phyloP scores from a whole-genome alignment of 2,797 vertebrate species.

The Rhyacichthys aspro region DNA sequence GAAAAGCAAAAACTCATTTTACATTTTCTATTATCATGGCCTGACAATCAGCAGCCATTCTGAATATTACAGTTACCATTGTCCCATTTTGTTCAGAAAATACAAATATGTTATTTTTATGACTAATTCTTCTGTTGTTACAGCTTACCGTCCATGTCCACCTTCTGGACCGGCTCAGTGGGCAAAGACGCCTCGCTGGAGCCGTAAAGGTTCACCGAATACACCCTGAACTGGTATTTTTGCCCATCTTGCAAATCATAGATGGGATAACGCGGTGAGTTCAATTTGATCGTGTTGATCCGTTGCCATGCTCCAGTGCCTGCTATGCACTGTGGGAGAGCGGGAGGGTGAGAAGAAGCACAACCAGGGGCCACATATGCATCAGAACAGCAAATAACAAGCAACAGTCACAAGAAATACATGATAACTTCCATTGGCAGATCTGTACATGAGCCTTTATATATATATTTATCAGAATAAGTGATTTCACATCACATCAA shows the following conservation, averaged over 20 bases:
- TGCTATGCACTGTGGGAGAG: slow-evolving; percentile 78
- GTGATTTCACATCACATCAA: too few species aligned
- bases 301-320: slow-evolving; percentile 90
- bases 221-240: slow-evolving; percentile 89
- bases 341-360: slow-evolving; percentile 15
- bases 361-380: slow-evolving; percentile 20
- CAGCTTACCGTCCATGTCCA: slow-evolving; percentile 86
- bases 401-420: neutral
- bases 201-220: slow-evolving; percentile 88
- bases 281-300: slow-evolving; percentile 87
- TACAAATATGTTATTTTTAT: neutral
- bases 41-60: too few species aligned
- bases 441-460: neutral
- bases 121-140: neutral
- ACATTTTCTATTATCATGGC: too few species aligned
- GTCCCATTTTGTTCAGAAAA: too few species aligned
- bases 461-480: too few species aligned
- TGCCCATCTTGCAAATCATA: slow-evolving; percentile 93
- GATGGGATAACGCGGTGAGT: slow-evolving; percentile 91
- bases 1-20: too few species aligned
- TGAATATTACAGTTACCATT: too few species aligned
- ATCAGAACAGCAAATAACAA: slow-evolving; percentile 27
- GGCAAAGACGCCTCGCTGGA: slow-evolving; percentile 89
- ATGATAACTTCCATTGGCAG: neutral
- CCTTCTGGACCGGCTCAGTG: slow-evolving; percentile 85